Conservation (phyloP, 2,113 vertebrate genomes). For the Podiceps cristatus region DNA sequence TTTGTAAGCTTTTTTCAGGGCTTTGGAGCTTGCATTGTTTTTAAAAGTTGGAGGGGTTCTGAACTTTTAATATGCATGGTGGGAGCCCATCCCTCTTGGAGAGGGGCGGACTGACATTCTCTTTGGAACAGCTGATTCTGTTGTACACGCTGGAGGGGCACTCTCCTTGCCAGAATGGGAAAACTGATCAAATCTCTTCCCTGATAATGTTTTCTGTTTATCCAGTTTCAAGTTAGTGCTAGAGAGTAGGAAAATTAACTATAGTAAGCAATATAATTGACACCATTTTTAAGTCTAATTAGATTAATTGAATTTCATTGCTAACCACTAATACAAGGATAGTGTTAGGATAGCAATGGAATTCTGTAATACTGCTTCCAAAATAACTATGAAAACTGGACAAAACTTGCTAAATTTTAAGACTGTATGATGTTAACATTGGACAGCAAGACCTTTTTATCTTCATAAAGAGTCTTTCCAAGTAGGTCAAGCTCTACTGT, state of each 20-base stretch:
- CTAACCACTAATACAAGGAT: not conserved
- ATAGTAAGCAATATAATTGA: slow-evolving; percentile 30
- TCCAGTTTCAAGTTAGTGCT: not conserved
- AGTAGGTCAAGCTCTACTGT: not conserved
- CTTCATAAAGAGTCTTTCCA: not conserved
- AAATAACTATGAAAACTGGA: not conserved
- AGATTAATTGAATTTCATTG: not conserved
- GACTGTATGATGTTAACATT: not conserved
- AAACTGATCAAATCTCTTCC: not conserved
- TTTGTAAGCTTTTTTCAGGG: not conserved
- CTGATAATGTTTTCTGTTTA: not conserved
- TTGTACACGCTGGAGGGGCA: not conserved
- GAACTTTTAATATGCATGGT: not conserved
- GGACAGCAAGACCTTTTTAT: not conserved
- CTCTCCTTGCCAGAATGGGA: not conserved
- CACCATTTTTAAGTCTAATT: not conserved
- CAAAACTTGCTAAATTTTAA: slow-evolving; percentile 2
- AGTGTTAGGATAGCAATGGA: not conserved
- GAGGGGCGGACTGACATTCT: not conserved
- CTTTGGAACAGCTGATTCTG: not conserved
- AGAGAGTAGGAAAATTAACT: not conserved
- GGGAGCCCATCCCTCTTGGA: not conserved
- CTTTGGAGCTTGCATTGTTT: not conserved
- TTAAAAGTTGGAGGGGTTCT: not conserved
- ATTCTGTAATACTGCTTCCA: not conserved